A percentile compares a stretch with the other conserved stretches of the same genome.
phyloP scores from a whole-genome alignment of 2,888 invertebrate species.

The Halictus ligatus region DNA sequence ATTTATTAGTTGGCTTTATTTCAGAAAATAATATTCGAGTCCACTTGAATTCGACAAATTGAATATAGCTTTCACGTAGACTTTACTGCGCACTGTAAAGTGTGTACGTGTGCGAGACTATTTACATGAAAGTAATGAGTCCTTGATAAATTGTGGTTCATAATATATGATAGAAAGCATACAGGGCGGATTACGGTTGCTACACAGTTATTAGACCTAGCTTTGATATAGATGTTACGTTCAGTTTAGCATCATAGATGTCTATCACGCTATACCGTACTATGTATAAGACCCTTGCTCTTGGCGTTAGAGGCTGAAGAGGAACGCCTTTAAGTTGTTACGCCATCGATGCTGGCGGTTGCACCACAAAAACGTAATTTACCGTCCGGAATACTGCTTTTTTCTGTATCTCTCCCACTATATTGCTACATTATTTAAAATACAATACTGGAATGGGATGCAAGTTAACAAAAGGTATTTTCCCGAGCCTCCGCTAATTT shows the following conservation, averaged over 20 bases:
- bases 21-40: neutral
- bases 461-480: neutral
- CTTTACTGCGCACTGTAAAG: neutral
- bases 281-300: neutral
- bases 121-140: neutral
- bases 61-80: neutral
- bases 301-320: neutral
- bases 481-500: neutral
- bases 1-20: neutral
- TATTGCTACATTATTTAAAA: neutral
- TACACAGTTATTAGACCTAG: neutral
- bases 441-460: neutral
- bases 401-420: neutral
- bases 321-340: constrained; percentile 2
- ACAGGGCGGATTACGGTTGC: neutral
- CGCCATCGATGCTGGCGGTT: neutral
- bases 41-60: neutral
- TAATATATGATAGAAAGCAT: neutral
- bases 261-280: neutral
- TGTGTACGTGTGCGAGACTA: neutral
- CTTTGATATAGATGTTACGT: neutral
- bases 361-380: neutral
- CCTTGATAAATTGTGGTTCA: neutral
- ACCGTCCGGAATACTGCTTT: neutral
- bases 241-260: neutral